phyloP scores from a whole-genome alignment of 2,888 invertebrate genomes.

The Andrena flavipes region DNA sequence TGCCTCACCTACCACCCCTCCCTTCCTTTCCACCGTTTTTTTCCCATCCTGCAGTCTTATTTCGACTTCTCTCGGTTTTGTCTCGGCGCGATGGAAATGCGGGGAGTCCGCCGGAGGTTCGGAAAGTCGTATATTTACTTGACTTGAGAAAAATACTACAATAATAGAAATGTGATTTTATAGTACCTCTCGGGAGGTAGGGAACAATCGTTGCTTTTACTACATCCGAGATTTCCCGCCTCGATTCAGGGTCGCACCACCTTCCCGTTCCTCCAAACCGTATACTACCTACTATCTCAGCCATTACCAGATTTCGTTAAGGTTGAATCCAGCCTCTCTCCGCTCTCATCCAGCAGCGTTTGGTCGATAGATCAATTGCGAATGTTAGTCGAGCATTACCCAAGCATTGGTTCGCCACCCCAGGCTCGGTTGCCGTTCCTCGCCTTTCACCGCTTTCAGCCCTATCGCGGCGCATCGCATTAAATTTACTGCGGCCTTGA shows the following conservation, averaged over 20 bases:
- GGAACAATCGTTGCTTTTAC: neutral
- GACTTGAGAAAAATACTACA: neutral
- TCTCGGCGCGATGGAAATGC: neutral
- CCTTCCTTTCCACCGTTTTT: slow-evolving; percentile 49
- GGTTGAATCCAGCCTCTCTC: slow-evolving; percentile 69
- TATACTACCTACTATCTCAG: slow-evolving; percentile 76
- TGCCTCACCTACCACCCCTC: slow-evolving; percentile 63
- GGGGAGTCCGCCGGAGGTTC: no score
- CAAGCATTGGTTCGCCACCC: slow-evolving; percentile 36
- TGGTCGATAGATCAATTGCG: slow-evolving; percentile 81
- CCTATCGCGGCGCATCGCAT: slow-evolving; percentile 78
- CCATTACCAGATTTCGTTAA: slow-evolving; percentile 82
- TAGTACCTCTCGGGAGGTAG: neutral
- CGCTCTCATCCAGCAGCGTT: slow-evolving; percentile 47
- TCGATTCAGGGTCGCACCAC: neutral
- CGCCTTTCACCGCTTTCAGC: slow-evolving; percentile 59
- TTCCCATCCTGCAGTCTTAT: slow-evolving; percentile 50
- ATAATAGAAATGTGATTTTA: neutral
- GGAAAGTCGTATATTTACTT: no score
- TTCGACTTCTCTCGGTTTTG: slow-evolving; percentile 20
- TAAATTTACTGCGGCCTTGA: slow-evolving; percentile 81
- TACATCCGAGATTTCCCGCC: neutral
- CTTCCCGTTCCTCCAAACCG: slow-evolving; percentile 45
- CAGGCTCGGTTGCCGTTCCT: slow-evolving; percentile 10
- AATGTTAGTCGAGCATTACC: slow-evolving; percentile 77